Evolutionary conservation across 53 echinoderm and acorn worm genomes (phyloP).

Genomic region (Actinopyga echinites): DNA sequence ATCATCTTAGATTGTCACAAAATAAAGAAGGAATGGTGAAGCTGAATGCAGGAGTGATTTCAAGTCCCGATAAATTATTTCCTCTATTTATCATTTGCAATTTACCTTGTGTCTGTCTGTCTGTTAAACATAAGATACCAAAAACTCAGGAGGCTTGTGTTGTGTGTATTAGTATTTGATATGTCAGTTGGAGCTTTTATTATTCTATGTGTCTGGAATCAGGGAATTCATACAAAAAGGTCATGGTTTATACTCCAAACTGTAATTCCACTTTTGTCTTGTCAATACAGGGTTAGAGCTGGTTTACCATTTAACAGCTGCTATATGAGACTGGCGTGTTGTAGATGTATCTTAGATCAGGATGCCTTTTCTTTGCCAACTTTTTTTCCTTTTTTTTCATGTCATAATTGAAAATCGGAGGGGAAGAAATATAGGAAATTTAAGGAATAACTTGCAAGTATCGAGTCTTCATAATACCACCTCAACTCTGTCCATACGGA

Average conservation of each 20-base stretch:
- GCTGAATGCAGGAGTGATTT: too few species aligned
- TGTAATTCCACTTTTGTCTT: constrained; percentile 53
- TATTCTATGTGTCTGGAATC: constrained; percentile 38
- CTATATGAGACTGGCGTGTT: constrained; percentile 46
- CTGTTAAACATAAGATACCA: constrained; percentile 33
- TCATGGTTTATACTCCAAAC: constrained; percentile 45
- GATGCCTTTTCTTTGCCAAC: constrained; percentile 49
- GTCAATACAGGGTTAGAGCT: constrained; percentile 46
- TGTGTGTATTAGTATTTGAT: constrained; percentile 48
- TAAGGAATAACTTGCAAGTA: constrained; percentile 34
- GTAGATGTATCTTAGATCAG: constrained; percentile 35
- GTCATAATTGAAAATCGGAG: constrained; percentile 7
- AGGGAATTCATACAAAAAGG: constrained; percentile 45
- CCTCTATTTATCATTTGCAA: constrained; percentile 40
- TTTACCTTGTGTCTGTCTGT: constrained; percentile 28
- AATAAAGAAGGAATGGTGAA: too few species aligned
- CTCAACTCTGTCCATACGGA: constrained; percentile 42
- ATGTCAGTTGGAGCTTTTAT: constrained; percentile 30
- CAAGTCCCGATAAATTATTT: not conserved
- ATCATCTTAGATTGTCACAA: too few species aligned
- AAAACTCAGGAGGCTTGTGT: constrained; percentile 50
- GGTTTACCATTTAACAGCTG: constrained; percentile 33
- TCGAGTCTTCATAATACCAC: constrained; percentile 40
- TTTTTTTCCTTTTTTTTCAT: constrained; percentile 39
- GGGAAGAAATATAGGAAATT: constrained; percentile 22